A percentile compares a stretch with the other conserved stretches of the same genome.
phyloP scores from a whole-genome alignment of 2,113 vertebrate genomes.

The Eclectus roratus region DNA sequence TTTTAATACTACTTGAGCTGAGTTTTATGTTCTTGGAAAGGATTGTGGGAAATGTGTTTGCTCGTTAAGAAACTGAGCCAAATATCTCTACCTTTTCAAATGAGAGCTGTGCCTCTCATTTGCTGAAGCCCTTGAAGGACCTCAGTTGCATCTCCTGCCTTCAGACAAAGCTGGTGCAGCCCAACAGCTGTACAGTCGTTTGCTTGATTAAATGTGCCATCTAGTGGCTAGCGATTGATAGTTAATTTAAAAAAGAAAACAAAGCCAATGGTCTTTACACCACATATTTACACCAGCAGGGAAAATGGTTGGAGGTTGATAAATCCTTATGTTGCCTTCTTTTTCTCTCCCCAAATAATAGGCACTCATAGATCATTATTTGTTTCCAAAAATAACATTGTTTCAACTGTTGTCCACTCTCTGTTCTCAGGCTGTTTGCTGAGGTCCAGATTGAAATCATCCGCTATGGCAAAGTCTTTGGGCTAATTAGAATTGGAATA shows the following conservation, averaged over 20 bases:
- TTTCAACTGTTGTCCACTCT: background rate
- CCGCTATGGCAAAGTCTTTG: background rate
- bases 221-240: slow-evolving; percentile 27
- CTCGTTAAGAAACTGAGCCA: background rate
- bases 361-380: background rate
- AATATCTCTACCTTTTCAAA: background rate
- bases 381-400: background rate
- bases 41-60: background rate
- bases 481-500: background rate
- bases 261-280: background rate
- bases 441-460: background rate
- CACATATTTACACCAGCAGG: background rate
- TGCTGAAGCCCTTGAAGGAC: background rate
- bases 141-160: too few species aligned
- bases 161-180: background rate
- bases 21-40: background rate
- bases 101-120: background rate
- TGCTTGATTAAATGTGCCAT: slow-evolving; percentile 4
- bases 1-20: background rate
- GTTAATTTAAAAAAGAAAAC: background rate
- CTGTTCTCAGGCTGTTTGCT: background rate
- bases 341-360: background rate
- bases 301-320: background rate
- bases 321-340: background rate
- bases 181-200: background rate